Base-by-base conservation (phyloP, 2,888 invertebrate species). In the Xestobium rufovillosum region DNA sequence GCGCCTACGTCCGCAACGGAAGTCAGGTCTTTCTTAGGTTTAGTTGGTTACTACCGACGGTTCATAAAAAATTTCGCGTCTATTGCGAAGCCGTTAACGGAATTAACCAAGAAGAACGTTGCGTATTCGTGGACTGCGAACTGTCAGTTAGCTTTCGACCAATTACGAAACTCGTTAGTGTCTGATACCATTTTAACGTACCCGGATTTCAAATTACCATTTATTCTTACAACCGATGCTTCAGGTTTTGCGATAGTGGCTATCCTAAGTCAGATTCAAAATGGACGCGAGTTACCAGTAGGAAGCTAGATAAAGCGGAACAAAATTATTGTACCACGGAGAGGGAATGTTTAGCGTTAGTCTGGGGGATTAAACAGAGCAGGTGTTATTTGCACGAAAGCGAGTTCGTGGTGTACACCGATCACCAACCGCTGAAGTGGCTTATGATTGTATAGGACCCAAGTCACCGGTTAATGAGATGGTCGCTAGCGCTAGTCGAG, bases 201-300 rank as follows among this genome's bases (percentile, higher is more conserved):
- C 11, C 52, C 50, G 10, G 45, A 52, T 31, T 39, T 50, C 19
- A 19, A 42, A 1, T 33, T 26, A 4, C 31, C 25, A 9, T 50
- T 50, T 23, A 19, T 41, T 1, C 10, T 45, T 17, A 23, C 42
- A 2, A n/a, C 39, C 36, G 2, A 16, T 36, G 13, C 17, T 36
- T 26, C 19, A 36, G 4, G 39, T 39, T 2, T 32, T 14, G 53
- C 52, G 2, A 33, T 57, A 2, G 52, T 49, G 2, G 47, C 45
- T 2, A 37, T 54, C 3, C 31, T 57, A 3, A 30, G 39, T 8
- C 54, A 57, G 31, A 32, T 19, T 10, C 25, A 40, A 6, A 34
- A 45, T 14, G 44, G 41, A 2, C 35, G 34, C 10, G 44, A 47
- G 36, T 14, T 39, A 3, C 45, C 48, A 45, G 43, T 30, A 3